Evolutionary conservation across 2,113 vertebrate species (phyloP).

Genomic region (Pituophis catenifer): DNA sequence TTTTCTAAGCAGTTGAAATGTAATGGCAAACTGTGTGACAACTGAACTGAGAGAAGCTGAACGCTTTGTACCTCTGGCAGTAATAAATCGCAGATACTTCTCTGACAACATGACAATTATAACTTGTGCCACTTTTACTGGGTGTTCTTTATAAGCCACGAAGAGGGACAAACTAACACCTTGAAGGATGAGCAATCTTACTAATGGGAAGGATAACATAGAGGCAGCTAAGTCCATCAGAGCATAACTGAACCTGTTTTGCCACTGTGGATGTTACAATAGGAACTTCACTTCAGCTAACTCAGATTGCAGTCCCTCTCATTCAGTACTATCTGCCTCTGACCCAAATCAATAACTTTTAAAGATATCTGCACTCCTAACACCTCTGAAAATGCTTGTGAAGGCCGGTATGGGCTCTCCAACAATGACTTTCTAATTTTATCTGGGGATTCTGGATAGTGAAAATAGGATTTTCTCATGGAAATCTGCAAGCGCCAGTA

Average conservation of each 20-base stretch:
- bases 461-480: neutral
- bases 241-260: neutral
- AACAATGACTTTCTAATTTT: neutral
- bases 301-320: neutral
- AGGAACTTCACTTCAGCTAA: neutral
- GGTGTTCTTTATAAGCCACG: neutral
- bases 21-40: neutral
- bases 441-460: neutral
- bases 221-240: neutral
- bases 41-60: neutral
- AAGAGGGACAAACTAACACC: neutral
- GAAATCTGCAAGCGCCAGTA: neutral
- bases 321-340: neutral
- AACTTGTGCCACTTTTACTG: neutral
- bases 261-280: neutral
- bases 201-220: neutral
- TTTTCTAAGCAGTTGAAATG: neutral
- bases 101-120: conserved; percentile 1
- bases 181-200: neutral
- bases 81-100: neutral
- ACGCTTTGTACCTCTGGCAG: neutral
- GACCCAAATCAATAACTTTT: neutral
- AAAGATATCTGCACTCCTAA: neutral
- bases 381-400: neutral
- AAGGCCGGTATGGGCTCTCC: neutral